Base-by-base conservation (phyloP, 2,797 vertebrate genomes). In the Dromococcyx pavoninus region DNA sequence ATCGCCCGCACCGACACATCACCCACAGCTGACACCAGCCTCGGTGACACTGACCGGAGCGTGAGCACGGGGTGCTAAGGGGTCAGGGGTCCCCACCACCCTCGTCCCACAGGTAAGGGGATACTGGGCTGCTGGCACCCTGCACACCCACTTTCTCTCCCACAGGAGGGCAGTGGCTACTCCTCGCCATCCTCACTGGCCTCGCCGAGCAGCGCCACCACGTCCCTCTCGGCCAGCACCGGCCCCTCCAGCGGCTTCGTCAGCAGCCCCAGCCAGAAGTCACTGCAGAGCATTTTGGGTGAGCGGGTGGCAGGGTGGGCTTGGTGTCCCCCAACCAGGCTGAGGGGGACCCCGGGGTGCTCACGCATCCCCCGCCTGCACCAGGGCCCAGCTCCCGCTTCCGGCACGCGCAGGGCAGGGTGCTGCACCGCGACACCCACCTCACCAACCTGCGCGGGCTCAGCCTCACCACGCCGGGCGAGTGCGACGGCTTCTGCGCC, bases 381-480 rank as follows among this genome's bases (percentile, higher is more conserved):
- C 17, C 95, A 99, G 99, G 99, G n/a, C 98, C 98, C n/a, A 98
- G 97, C 90, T 99, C 99, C 41, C 99, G 98, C 94, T 99, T 99
- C 94, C 98, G 99, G 81, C 99, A 99, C 35, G 48, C 98, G 28
- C 98, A 99, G 96, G 99, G 99, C 12, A 86, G 85, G 0, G 97
- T 99, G 84, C 97, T 98, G 95, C 99, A 99, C 96, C 98, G 98
- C 11, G 98, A 98, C 98, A 98, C 97, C 10, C 99, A 99, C 97
- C 98, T 99, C 97, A 99, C 98, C 96, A 99, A 99, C 97, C 98
- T 99, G 93, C 98, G 98, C 10, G 98, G 98, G 37, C 98, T 99
- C 93, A 99, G 98, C 97, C 98, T 99, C 92, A 99, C 99, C 53
- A 99, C 98, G 0, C 99, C 99, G 0, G 99, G 99, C 3, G 99